phyloP scores from a whole-genome alignment of 2,113 vertebrate genomes.

The Strigops habroptila region DNA sequence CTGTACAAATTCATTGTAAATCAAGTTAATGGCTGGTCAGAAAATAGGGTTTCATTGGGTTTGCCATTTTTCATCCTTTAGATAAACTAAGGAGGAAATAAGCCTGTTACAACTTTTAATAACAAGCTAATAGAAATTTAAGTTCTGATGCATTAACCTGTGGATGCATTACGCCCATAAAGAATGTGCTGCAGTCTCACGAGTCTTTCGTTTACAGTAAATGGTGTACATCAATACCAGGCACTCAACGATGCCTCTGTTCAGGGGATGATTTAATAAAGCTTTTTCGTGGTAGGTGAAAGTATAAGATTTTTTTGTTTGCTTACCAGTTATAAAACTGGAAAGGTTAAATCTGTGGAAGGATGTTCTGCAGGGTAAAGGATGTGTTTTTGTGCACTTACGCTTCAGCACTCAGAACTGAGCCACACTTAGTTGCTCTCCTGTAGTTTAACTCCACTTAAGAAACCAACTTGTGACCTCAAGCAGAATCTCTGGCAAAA shows the following conservation, averaged over 20 bases:
- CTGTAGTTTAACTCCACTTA: background rate
- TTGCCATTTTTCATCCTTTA: slow-evolving; percentile 11
- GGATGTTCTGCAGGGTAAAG: background rate
- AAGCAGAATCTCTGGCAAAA: background rate
- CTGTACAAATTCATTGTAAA: background rate
- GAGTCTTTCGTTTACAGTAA: background rate
- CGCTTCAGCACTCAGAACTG: background rate
- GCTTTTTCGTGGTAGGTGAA: background rate
- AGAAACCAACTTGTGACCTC: background rate
- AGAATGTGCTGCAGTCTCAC: background rate
- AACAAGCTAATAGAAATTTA: slow-evolving; percentile 27
- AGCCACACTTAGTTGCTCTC: background rate
- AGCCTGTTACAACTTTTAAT: slow-evolving; percentile 5
- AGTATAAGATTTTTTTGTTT: background rate
- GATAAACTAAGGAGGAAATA: slow-evolving; percentile 18
- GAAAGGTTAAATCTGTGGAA: background rate
- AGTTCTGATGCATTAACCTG: background rate
- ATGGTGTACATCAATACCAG: background rate
- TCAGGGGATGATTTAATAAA: background rate
- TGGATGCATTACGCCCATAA: background rate
- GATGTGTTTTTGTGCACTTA: background rate
- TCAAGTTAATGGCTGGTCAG: slow-evolving; percentile 7
- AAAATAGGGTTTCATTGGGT: background rate
- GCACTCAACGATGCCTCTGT: background rate
- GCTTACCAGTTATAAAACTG: background rate